Percentiles rank a stretch among this genome's conserved stretches.
These are phyloP conservation scores for Caenorhabditis macrosperma DNA, from an alignment of 2,888 invertebrate species.

Conservation along the genomic window DNA sequence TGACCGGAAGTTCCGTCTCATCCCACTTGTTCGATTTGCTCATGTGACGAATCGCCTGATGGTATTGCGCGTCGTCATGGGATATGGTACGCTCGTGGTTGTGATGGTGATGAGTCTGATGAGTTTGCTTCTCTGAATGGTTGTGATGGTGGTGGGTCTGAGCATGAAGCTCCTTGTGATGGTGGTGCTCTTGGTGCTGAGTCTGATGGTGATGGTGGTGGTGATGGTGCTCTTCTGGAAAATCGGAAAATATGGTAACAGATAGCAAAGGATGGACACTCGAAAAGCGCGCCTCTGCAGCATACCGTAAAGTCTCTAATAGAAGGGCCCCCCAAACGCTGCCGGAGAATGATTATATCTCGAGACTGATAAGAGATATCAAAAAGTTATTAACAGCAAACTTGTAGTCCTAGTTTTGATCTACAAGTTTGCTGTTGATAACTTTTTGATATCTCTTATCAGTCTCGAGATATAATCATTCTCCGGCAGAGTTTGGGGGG, in stretches of 20 bases:
- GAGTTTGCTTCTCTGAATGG: no score
- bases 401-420: no score
- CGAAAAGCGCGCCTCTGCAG: no score
- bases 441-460: no score
- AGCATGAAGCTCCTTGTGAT: slow-evolving; percentile 8
- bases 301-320: no score
- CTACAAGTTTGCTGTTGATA: no score
- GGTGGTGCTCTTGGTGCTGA: slow-evolving; percentile 3
- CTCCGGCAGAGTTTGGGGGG: no score
- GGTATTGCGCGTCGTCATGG: background rate
- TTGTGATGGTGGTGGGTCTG: slow-evolving; percentile 22
- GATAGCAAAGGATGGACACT: background rate
- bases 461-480: no score
- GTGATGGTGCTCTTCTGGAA: slow-evolving; percentile 17
- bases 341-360: no score
- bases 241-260: background rate
- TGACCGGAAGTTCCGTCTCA: slow-evolving; percentile 17
- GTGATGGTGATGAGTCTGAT: slow-evolving; percentile 19
- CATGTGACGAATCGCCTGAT: slow-evolving; percentile 55
- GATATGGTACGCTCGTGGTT: background rate
- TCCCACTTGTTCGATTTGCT: slow-evolving; percentile 65
- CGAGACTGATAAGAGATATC: no score
- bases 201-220: slow-evolving; percentile 16
- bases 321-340: no score
- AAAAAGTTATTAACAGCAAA: no score